Percentiles rank a stretch among this genome's conserved stretches.
These are phyloP conservation scores for Brachionus koreanus DNA, from an alignment of 1,140 invertebrate species.

Conservation along the genomic window DNA sequence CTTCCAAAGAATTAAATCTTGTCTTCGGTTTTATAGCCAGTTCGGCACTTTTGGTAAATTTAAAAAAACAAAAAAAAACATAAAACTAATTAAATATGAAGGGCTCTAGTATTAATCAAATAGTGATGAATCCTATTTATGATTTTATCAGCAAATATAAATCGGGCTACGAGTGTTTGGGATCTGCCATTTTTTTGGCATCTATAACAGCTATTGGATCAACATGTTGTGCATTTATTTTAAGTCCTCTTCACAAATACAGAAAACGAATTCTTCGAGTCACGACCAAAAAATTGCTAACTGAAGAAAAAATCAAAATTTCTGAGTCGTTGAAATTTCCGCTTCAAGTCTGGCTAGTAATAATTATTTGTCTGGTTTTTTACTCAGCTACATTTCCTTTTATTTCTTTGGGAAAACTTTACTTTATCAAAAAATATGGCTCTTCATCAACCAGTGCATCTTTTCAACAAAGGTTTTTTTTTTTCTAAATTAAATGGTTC, in stretches of 20 bases:
- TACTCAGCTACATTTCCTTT: constrained; percentile 97
- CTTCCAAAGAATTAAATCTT: constrained; percentile 13
- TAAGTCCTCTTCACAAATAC: constrained; percentile 61
- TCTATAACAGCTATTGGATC: constrained; percentile 58
- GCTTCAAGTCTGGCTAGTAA: constrained; percentile 79
- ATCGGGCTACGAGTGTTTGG: constrained; percentile 70
- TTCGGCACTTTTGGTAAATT: constrained; percentile 35
- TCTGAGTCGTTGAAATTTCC: constrained; percentile 66
- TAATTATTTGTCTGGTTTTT: constrained; percentile 83
- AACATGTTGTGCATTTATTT: constrained; percentile 72
- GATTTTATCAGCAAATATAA: constrained; percentile 68
- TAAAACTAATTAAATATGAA: constrained; percentile 47
- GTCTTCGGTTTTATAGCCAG: constrained; percentile 40
- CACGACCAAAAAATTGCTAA: not conserved
- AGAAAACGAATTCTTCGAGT: not conserved
- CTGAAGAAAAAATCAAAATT: not conserved
- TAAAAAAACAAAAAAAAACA: not conserved
- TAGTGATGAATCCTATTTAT: constrained; percentile 83
- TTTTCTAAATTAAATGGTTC: not conserved
- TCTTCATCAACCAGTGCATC: not conserved
- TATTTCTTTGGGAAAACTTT: constrained; percentile 86
- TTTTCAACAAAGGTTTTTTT: constrained; percentile 31
- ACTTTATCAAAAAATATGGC: constrained; percentile 50
- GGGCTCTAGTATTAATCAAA: constrained; percentile 90
- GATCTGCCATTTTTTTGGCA: constrained; percentile 73